phyloP scores from a whole-genome alignment of 2,113 vertebrate species.

The Chionis minor region DNA sequence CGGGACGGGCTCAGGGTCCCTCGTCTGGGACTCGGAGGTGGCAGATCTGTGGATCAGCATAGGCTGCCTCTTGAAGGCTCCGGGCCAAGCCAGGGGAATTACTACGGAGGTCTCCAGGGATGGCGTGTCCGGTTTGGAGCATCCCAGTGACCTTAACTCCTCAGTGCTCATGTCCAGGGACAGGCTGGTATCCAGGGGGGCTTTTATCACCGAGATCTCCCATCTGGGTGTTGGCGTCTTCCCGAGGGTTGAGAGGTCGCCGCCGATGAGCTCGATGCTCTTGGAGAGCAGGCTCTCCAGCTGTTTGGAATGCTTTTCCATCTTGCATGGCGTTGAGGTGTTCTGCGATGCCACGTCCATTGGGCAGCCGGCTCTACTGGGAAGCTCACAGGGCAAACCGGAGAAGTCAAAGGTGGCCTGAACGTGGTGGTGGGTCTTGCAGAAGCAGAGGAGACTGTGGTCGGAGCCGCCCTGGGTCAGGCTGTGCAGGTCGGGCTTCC shows the following conservation, averaged over 20 bases:
- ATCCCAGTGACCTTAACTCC: not conserved
- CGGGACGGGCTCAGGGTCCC: not conserved
- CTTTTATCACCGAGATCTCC: slow-evolving; percentile 59
- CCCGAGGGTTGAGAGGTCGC: not conserved
- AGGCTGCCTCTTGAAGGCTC: not conserved
- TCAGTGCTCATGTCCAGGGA: slow-evolving; percentile 19
- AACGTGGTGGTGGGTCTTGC: slow-evolving; percentile 13
- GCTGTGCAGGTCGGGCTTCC: not conserved
- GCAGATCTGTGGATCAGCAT: not conserved
- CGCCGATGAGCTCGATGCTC: not conserved
- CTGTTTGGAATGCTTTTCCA: not conserved
- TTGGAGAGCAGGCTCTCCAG: not conserved
- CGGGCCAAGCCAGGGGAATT: slow-evolving; percentile 13
- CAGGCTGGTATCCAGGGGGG: not conserved
- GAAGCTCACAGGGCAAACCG: not conserved
- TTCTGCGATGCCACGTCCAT: not conserved
- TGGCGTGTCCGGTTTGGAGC: not conserved
- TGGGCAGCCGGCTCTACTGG: not conserved
- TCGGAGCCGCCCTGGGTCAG: slow-evolving; percentile 18
- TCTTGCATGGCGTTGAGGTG: slow-evolving; percentile 50
- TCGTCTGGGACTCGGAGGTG: not conserved
- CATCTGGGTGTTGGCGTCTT: not conserved
- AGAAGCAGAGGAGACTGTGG: not conserved
- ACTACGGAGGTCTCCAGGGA: not conserved
- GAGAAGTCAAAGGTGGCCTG: slow-evolving; percentile 13